Evolutionary conservation across 2,113 vertebrate species (phyloP), one percentile per base, ranked within the genome.

Genomic region (Saiga tatarica): DNA sequence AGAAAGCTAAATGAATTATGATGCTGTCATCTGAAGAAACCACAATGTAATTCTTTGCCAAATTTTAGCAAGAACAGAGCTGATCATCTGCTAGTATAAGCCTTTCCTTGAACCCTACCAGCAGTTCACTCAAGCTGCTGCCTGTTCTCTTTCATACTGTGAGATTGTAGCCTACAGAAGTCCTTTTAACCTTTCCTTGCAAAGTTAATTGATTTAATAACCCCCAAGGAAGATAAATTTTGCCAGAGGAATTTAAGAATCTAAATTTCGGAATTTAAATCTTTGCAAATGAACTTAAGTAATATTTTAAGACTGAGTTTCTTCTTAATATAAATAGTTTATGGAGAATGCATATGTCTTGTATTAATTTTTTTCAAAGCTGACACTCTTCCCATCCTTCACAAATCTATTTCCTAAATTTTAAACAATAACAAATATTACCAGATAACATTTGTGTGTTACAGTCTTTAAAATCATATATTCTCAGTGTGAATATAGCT

Each of bases 1-100:
- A 64, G 97, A 98, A 96, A 92, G 64, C 52, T 87, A 82, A 98
- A 97, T 98, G 93, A 98, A 96, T 98, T 98, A 98, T 78, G 83
- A 52, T 94, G 96, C 78, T 98, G 97, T 98, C 96, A 93, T 93
- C 87, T 96, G 52, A 98, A 98, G 97, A 94, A 93, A 98, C 97
- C 94, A 96, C 87, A 91, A 36, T 87, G 98, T 98, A 33, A 98
- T 98, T 97, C 97, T 98, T 96, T 98, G 98, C 97, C 96, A 98
- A 98, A 94, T 87, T 97, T 98, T 96, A 95, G 97, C 97, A 87
- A 97, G 89, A 97, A 84, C 62, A 95, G 85, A 89, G 91, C 60
- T 88, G 85, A 96, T 97, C 97, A 97, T 97, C 94, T 98, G 74
- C 90, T 95, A 21, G 21, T 92, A 87, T n/a, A n/a, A 83, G 81